phyloP scores from a whole-genome alignment of 37 sponge, comb jelly and placozoan species.

The Bolinopsis microptera region DNA sequence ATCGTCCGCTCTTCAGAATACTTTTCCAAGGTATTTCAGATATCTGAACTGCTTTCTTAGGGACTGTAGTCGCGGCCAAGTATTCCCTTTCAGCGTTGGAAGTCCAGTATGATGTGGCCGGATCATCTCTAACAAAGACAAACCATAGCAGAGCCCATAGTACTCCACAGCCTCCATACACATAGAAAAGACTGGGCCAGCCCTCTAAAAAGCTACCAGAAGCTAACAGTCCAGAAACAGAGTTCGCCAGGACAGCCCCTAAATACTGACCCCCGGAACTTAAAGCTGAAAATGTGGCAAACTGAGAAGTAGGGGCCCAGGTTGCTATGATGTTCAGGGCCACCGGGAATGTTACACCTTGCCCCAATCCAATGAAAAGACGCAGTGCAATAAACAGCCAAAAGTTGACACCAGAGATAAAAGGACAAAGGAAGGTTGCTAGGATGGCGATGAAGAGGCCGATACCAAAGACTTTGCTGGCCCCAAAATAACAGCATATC shows the following conservation, averaged over 20 bases:
- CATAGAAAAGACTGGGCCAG: conserved; percentile 44
- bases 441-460: conserved; percentile 8
- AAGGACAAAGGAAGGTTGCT: not conserved
- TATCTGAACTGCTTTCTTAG: not conserved
- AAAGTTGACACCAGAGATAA: not conserved
- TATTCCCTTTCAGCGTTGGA: not conserved
- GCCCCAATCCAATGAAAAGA: conserved; percentile 17
- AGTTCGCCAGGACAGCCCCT: conserved; percentile 25
- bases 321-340: conserved; percentile 51
- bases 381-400: conserved; percentile 8
- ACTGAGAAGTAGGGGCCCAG: conserved; percentile 25
- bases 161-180: conserved; percentile 6
- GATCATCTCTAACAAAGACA: conserved; percentile 19
- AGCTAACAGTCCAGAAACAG: conserved; percentile 4
- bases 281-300: conserved; percentile 18
- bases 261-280: conserved; percentile 10
- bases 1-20: not conserved
- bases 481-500: conserved; percentile 1
- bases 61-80: not conserved
- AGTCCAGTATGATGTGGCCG: not conserved
- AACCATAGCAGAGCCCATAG: conserved; percentile 34
- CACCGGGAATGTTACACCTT: conserved; percentile 59
- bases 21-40: conserved; percentile 35
- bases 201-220: not conserved
- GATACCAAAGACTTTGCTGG: not conserved